Conservation (phyloP, 2,797 vertebrate genomes). For the Pogoniulus pusillus region DNA sequence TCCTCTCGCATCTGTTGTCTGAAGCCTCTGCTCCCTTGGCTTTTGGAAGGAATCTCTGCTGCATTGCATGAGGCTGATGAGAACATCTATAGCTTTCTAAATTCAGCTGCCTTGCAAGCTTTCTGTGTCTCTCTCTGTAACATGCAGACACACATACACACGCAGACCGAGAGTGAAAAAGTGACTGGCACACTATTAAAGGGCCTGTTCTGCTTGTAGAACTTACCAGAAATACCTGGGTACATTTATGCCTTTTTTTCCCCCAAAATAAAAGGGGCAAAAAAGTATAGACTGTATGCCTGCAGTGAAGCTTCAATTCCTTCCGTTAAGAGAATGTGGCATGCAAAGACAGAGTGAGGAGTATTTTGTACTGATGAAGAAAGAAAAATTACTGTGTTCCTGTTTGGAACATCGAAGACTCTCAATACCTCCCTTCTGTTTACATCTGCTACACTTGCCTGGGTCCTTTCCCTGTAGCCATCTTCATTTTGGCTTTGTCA, state of each 20-base stretch:
- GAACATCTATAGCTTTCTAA: constrained; percentile 82
- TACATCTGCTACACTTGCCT: neutral
- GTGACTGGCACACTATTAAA: constrained; percentile 20
- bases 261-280: neutral
- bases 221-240: neutral
- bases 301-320: neutral
- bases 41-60: constrained; percentile 82
- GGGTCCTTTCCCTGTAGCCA: neutral
- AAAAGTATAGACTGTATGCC: neutral
- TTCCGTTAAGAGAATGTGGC: neutral
- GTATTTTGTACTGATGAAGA: neutral
- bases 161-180: constrained; percentile 10
- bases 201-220: neutral
- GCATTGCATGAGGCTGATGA: constrained; percentile 79
- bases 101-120: constrained; percentile 68
- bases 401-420: neutral
- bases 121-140: constrained; percentile 14
- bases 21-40: constrained; percentile 73
- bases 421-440: neutral
- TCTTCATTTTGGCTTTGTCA: neutral
- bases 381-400: neutral
- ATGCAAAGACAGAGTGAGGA: neutral
- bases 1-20: constrained; percentile 80
- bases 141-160: constrained; percentile 1
- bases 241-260: neutral